Evolutionary conservation across 92 coral and sea anemone species (phyloP).

Genomic region (Bergia puertoricense): DNA sequence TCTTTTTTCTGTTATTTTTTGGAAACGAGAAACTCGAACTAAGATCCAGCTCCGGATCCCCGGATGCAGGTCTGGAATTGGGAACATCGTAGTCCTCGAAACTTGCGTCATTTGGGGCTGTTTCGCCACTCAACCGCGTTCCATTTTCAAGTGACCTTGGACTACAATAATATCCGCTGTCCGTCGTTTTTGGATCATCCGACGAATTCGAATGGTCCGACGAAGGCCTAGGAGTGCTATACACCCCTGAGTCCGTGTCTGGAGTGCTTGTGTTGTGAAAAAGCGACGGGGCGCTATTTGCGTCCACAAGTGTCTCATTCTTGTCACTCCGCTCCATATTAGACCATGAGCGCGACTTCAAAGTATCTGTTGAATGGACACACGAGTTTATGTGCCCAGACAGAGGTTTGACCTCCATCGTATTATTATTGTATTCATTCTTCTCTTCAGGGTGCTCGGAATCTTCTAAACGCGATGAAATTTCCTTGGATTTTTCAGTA

Average conservation of each 20-base stretch:
- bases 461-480: background rate
- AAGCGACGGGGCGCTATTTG: slow-evolving; percentile 36
- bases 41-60: slow-evolving; percentile 9
- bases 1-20: background rate
- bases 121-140: slow-evolving; percentile 16
- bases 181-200: background rate
- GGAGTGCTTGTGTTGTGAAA: background rate
- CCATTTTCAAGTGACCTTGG: slow-evolving; percentile 40
- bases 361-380: slow-evolving; percentile 41
- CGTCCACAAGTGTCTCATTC: slow-evolving; percentile 3
- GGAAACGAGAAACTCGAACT: slow-evolving; percentile 37
- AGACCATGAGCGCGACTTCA: slow-evolving; percentile 35
- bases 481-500: background rate
- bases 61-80: slow-evolving; percentile 38
- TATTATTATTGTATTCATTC: slow-evolving; percentile 9
- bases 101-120: slow-evolving; percentile 13
- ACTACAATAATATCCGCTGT: slow-evolving; percentile 31
- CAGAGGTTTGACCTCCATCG: slow-evolving; percentile 28
- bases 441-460: background rate
- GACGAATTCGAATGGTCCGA: slow-evolving; percentile 9
- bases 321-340: slow-evolving; percentile 34
- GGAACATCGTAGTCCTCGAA: slow-evolving; percentile 32
- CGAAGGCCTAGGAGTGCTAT: slow-evolving; percentile 28
- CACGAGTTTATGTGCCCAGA: slow-evolving; percentile 39
- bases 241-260: slow-evolving; percentile 24